Evolutionary conservation across 2,888 invertebrate species (phyloP).

Genomic region (Synanthedon vespiformis): DNA sequence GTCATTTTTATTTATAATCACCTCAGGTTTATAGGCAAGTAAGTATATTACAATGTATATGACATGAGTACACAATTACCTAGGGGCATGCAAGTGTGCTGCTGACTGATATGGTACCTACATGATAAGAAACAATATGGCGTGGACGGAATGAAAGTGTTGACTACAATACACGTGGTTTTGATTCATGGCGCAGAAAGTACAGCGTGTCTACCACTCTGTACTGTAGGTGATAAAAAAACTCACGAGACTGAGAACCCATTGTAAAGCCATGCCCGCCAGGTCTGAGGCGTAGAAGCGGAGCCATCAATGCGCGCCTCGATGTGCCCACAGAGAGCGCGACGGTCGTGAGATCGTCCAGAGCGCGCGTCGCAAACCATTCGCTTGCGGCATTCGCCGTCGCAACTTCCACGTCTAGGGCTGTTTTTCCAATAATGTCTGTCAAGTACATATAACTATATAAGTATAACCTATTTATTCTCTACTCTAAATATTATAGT

Average conservation of each 20-base stretch:
- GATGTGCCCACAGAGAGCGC: constrained; percentile 83
- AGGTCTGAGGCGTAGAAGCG: constrained; percentile 75
- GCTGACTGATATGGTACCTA: too few species aligned
- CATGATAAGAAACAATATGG: too few species aligned
- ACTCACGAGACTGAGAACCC: constrained; percentile 91
- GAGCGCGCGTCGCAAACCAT: constrained; percentile 88
- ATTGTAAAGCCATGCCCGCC: constrained; percentile 90
- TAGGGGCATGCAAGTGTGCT: too few species aligned
- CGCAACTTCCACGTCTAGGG: constrained; percentile 83
- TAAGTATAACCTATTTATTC: not conserved
- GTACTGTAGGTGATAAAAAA: not conserved
- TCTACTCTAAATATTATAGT: too few species aligned
- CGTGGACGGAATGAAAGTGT: too few species aligned
- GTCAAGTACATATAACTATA: constrained; percentile 8
- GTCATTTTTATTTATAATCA: too few species aligned
- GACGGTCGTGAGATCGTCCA: constrained; percentile 88
- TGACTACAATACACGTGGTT: too few species aligned
- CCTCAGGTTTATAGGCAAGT: too few species aligned
- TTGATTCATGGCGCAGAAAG: too few species aligned
- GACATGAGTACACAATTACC: too few species aligned
- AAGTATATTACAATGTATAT: too few species aligned
- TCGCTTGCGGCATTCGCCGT: constrained; percentile 87
- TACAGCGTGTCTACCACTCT: too few species aligned
- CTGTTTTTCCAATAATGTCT: constrained; percentile 93
- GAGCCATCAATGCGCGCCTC: constrained; percentile 87